phyloP scores from a whole-genome alignment of 2,797 vertebrate genomes.

The Sebastes nivosus region DNA sequence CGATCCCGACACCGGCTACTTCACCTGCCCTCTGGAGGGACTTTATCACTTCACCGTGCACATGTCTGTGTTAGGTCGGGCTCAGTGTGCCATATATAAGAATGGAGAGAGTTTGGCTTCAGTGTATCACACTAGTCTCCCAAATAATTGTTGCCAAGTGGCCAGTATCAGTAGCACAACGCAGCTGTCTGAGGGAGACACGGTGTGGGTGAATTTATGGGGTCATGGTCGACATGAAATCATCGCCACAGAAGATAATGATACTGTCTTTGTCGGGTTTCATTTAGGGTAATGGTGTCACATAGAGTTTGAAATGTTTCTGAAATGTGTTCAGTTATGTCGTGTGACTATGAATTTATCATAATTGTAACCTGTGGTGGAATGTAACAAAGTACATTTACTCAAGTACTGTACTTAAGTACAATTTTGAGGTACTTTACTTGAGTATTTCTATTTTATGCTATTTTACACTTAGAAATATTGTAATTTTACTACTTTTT shows the following conservation, averaged over 20 bases:
- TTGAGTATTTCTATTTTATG: no score
- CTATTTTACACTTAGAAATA: no score
- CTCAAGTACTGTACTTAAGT: no score
- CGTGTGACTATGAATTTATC: not conserved
- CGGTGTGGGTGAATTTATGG: constrained; percentile 46
- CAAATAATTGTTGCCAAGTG: constrained; percentile 38
- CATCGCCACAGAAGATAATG: constrained; percentile 45
- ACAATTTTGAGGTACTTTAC: no score
- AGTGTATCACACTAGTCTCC: constrained; percentile 44
- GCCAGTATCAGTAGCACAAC: constrained; percentile 41
- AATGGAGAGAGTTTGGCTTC: constrained; percentile 44
- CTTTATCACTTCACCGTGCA: constrained; percentile 51
- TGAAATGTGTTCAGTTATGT: not conserved
- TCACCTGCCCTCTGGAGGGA: constrained; percentile 46
- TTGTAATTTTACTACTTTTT: no score
- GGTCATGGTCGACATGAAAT: constrained; percentile 50
- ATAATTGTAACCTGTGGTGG: not conserved
- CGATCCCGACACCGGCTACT: constrained; percentile 23
- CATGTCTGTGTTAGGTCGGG: constrained; percentile 39
- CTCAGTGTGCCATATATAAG: constrained; percentile 46
- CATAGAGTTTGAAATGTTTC: not conserved
- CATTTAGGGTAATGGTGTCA: constrained; percentile 21
- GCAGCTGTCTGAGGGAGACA: constrained; percentile 20
- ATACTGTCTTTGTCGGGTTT: constrained; percentile 55
- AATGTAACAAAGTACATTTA: no score